Base-by-base conservation (phyloP, 2,797 vertebrate species). In the Manis crassicaudata region DNA sequence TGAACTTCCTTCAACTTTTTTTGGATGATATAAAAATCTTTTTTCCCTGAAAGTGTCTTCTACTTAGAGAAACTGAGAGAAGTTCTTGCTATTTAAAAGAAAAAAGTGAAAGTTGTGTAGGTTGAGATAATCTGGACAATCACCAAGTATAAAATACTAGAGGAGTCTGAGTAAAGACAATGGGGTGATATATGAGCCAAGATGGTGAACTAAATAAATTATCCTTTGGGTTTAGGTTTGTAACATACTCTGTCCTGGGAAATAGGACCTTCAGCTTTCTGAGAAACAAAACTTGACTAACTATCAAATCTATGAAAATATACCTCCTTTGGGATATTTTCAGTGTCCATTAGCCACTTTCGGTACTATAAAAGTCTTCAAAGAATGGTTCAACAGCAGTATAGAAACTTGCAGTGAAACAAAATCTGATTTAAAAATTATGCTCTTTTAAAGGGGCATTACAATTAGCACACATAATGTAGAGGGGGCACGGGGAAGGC, bases 91-190 rank as follows among this genome's bases (percentile, higher is more conserved):
- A 25, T 96, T 89, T 85, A 96, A 43, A 75, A 68, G 32, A 54
- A 54, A 81, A 88, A 63, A 40, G 29, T 23, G 43, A 87, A 94
- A 86, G 20, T 88, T 94, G 58, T 40, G 20, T 68, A 73, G 35
- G 17, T 97, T 95, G 62, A 85, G 95, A 72, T 90, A 85, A 90
- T 43, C 56, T 94, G 60, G 35, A 37, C 18, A 83, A 54, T 46
- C 46, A 46, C 9, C 3, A 46, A 46, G 46, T 92, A 37, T 92
- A 76, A 82, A 89, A 7, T 72, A 4, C n/a, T 77, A 67, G 18
- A 86, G 35, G 87, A 50, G 27, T 68, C 23, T 90, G 58, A 95
- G 29, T 62, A 76, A 91, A 46, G 52, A 58, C 46, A 94, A 7
- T 84, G 3, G 16, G 32, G 60, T 84, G 76, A 23, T 65, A 27